These are phyloP conservation scores for Synergus umbraculus DNA, from an alignment of 2,888 invertebrate genomes.

Conservation along the genomic window DNA sequence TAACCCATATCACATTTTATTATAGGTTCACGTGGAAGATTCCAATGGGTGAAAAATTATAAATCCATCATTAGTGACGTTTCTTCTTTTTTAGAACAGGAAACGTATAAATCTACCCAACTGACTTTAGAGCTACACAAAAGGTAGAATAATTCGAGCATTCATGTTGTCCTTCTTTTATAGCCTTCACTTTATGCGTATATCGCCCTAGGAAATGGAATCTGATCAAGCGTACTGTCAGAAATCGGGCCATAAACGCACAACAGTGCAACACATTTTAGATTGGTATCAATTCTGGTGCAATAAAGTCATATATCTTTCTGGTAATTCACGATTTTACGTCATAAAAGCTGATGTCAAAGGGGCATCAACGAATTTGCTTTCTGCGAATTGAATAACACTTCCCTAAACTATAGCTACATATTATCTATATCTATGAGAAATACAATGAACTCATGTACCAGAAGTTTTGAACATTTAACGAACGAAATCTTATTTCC, in stretches of 20 bases:
- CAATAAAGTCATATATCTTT: conserved; percentile 7
- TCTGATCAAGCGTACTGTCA: conserved; percentile 8
- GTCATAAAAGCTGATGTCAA: neutral
- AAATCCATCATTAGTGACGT: neutral
- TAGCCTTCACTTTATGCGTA: neutral
- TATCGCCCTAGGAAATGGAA: neutral
- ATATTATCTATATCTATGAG: neutral
- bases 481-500: too few relatives aligned
- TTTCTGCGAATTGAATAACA: neutral
- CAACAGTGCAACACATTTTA: neutral
- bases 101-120: neutral
- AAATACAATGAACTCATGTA: neutral
- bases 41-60: conserved; percentile 1
- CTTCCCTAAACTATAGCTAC: neutral
- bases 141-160: neutral
- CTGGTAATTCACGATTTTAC: neutral
- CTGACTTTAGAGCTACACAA: neutral
- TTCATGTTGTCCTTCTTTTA: neutral
- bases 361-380: neutral
- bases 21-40: conserved; percentile 47
- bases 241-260: conserved; percentile 6
- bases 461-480: too few relatives aligned
- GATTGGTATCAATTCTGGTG: conserved; percentile 1
- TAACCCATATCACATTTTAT: conserved; percentile 38
- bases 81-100: neutral